Evolutionary conservation across 2,888 invertebrate genomes (phyloP), one percentile per base, ranked within the genome.

Genomic region (Allygus modestus): DNA sequence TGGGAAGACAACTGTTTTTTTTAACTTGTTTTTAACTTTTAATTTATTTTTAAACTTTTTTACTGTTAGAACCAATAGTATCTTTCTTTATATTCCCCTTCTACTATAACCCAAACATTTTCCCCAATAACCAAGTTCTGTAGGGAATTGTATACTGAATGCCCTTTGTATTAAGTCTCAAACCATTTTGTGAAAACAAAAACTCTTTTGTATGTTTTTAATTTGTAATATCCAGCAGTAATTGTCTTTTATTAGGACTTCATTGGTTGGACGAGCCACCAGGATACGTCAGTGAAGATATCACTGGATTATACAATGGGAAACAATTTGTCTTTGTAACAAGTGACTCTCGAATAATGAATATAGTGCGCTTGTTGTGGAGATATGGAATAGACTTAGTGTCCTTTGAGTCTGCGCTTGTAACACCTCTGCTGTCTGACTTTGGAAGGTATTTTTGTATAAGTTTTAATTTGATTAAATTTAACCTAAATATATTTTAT

Each of bases 381-480:
- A 90, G 92, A 87, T 94, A 94, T 89, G 93, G 94, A 7, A 89
- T 91, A 83, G 91, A 92, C 84, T 89, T 92, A 11, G 89, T 91
- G 82, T 89, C 89, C 82, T 89, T 93, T 33, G 87, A 28, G 15
- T 28, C 0, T 5, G 31, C 5, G 0, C 4, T 28, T 28, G 65
- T 65, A 2, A 1, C 0, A 31, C 26, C 65, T 15, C 28, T 65
- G 65, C 12, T 28, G 12, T 0, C 0, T 15, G 9, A 28, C 28
- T 28, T 65, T 17, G 17, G 28, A 65, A 28, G 65, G 65, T 65
- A 65, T 0, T 9, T 65, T 23, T 23, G 17, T 58, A 58, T 58
- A 89, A 87, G 91, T 91, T 89, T 92, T 5, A 86, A 88, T 28
- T 88, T 89, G 51, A 51, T n/a, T n/a, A n/a, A n/a, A n/a, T n/a